phyloP scores from a whole-genome alignment of 1,140 invertebrate species.

The Ooceraea biroi region DNA sequence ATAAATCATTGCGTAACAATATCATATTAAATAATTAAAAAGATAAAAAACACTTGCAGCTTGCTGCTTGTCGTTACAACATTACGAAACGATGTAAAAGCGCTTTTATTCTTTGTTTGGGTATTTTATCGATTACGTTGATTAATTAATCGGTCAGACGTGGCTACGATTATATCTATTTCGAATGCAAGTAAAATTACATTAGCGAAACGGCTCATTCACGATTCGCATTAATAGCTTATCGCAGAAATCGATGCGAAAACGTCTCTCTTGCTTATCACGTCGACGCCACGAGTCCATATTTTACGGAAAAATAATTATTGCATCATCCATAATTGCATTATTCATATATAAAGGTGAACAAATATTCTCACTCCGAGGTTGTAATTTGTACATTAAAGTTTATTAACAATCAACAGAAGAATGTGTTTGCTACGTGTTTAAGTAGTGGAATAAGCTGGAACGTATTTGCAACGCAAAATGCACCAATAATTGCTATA shows the following conservation, averaged over 20 bases:
- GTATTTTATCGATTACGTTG: slow-evolving; percentile 55
- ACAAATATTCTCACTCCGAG: neutral
- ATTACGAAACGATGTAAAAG: slow-evolving; percentile 4
- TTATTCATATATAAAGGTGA: neutral
- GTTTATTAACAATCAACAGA: neutral
- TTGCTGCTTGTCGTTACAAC: neutral
- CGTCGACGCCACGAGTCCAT: neutral
- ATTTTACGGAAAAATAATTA: slow-evolving; percentile 27
- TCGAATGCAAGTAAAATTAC: slow-evolving; percentile 47
- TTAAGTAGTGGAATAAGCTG: neutral
- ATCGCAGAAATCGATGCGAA: slow-evolving; percentile 51
- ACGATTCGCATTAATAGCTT: slow-evolving; percentile 47
- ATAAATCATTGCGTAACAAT: neutral
- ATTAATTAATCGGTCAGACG: slow-evolving; percentile 60
- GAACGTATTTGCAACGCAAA: neutral
- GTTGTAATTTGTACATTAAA: slow-evolving; percentile 2
- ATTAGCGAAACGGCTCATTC: slow-evolving; percentile 42
- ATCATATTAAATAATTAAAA: neutral
- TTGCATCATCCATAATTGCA: neutral
- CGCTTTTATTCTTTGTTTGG: slow-evolving; percentile 16
- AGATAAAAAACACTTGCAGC: neutral
- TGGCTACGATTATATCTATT: slow-evolving; percentile 39
- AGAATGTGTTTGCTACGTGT: too few species aligned
- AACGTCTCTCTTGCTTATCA: neutral
- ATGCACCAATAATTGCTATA: neutral